Base-by-base conservation (phyloP, 2,797 vertebrate species). In the Pseudomugil gertrudae region DNA sequence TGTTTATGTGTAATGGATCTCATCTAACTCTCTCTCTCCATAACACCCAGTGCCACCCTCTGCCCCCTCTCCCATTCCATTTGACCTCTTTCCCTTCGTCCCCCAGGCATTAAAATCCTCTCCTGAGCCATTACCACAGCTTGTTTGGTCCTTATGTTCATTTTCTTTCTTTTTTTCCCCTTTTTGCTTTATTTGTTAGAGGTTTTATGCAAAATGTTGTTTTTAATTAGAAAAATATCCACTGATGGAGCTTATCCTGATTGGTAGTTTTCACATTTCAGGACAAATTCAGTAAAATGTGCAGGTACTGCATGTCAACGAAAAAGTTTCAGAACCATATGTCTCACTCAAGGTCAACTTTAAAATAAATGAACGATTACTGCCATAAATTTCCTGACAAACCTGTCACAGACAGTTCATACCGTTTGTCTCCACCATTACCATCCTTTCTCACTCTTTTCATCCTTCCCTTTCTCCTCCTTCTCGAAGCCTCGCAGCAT, bases 1-100 rank as follows among this genome's bases (percentile, higher is more conserved):
- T 90, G 86, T 90, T 91, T 91, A 91, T 91, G 82, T 92, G 90
- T 90, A 94, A 93, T 90, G 84, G 89, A 92, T 92, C 92, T 89
- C 86, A 69, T 89, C 83, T 84, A 83, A 77, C 66, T 58, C 81
- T 74, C 74, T 24, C 62, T 38, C 38, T 35, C 57, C 19, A 54
- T 38, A 8, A 29, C 55, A 51, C 57, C 30, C 57, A 52, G 5
- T 29, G 45, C 30, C 57, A 15, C 66, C 66, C 15, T 23, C n/a
- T 40, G 9, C 50, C 32, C 66, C 51, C 4, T 47, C 24, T 29
- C 35, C 63, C 48, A 27, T 56, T 30, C 57, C 6, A 15, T 38
- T 32, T 51, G 0, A 55, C 55, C 53, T 55, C 33, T 26, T 4
- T 52, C 17, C 15, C 9, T 2, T 23, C 45, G 63, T 38, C 43